Evolutionary conservation across 2,888 invertebrate genomes (phyloP), one percentile per base, ranked within the genome.

Genomic region (Lepidocyrtoides sp.): DNA sequence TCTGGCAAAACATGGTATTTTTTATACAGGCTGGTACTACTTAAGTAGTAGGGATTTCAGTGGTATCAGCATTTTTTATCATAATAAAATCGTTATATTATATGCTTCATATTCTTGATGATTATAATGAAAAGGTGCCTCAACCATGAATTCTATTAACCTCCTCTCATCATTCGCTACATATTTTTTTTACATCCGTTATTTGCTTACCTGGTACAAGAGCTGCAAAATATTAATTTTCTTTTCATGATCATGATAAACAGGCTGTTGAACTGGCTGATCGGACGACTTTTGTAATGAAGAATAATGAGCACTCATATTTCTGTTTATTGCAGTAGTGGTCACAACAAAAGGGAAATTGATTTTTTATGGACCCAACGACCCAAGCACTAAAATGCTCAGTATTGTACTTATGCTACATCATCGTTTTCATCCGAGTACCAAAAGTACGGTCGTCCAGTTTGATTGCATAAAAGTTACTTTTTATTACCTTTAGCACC

Each of bases 191-290:
- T 17, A 1, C 32, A 5, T 54, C 8, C 10, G 26, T 26, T n/a
- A 0, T 75, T 12, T 1, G 7, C 54, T 0, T 93, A 95, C 95
- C 93, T 95, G 94, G 72, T 95, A 94, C 3, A 96, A 96, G 96
- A 36, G 36, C 89, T 89, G 36, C n/a, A 51, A 26, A 32, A n/a
- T 17, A 14, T 29, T 32, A 48, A n/a, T 41, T 10, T 41, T 10
- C 23, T 69, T 36, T 17, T 29, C 26, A 69, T 26, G 29, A 48
- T n/a, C 12, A 48, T 10, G 48, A 10, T 14, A 48, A 48, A 48
- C 10, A 48, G n/a, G 10, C n/a, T n/a, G n/a, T n/a, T n/a, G n/a
- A n/a, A n/a, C n/a, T n/a, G n/a, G n/a, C n/a, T n/a, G n/a, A 2
- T 48, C 48, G 12, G 48, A 36, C 7, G 26, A 12, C 2, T 26